These are phyloP conservation scores for Macrotus californicus DNA, from an alignment of 2,113 vertebrate genomes.

Conservation along the genomic window DNA sequence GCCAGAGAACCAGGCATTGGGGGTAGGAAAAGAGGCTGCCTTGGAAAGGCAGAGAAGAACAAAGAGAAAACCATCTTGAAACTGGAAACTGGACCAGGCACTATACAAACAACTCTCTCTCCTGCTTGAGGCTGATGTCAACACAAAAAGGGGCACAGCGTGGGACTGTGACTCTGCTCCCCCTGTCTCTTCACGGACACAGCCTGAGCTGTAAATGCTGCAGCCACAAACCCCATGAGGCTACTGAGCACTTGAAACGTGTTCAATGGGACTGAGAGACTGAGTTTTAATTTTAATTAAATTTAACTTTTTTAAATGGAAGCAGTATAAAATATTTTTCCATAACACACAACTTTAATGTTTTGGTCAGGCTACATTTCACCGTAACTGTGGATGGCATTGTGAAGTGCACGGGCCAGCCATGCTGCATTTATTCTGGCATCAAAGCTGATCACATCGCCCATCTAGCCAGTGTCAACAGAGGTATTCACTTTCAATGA, in stretches of 20 bases:
- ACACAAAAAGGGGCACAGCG: not conserved
- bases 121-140: not conserved
- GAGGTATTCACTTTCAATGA: not conserved
- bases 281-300: not conserved
- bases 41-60: not conserved
- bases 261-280: not conserved
- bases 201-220: accelerated
- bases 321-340: not conserved
- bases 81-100: not conserved
- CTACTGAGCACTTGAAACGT: not conserved
- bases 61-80: not conserved
- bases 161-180: not conserved
- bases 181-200: not conserved
- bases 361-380: not conserved
- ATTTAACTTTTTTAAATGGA: not conserved
- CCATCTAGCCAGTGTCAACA: not conserved
- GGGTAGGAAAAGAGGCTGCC: not conserved
- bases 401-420: not conserved
- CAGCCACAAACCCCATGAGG: not conserved
- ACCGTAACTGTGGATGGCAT: not conserved
- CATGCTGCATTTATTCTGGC: not conserved
- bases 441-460: not conserved
- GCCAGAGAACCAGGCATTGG: not conserved
- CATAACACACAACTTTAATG: not conserved
- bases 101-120: not conserved